Evolutionary conservation across 2,888 invertebrate genomes (phyloP), one percentile per base, ranked within the genome.

Genomic region (Pogonocherus hispidulus): DNA sequence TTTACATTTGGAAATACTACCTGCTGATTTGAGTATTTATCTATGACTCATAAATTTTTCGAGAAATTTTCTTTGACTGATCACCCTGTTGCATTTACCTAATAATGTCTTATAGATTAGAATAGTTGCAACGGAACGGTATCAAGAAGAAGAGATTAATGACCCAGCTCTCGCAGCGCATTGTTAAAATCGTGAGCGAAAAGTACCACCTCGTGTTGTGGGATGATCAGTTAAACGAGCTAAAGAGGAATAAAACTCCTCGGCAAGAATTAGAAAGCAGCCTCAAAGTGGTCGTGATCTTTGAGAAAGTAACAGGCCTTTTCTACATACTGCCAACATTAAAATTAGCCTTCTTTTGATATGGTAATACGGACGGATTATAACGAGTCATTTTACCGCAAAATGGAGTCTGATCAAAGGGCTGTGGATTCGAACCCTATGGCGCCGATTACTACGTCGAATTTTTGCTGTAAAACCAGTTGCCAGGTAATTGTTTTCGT

Each of bases 191-290:
- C 72, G 72, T 72, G 72, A 72, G 57, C 63, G 47, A 63, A 46
- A 72, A 67, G 67, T 63, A 63, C 66, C 51, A 59, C 54, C 65
- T 72, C 72, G 72, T 72, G 72, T 56, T 63, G 63, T 67, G 60
- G 67, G 69, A 70, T 60, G 72, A 72, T 72, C 55, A 56, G 55
- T 56, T 56, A 56, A 56, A 37, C 35, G 37, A 55, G 19, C 18
- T 55, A 41, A 35, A 19, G 55, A 56, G 55, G 55, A 37, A 56
- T 41, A 41, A 37, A 56, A 56, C 20, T 56, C 55, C 27, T 41
- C 19, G 27, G 54, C 59, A 71, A 66, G 71, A 72, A 71, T 74
- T 74, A 74, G 74, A 74, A 74, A 74, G 74, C 70, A 69, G 69
- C 67, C 68, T 64, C 70, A 52, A 49, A 54, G 63, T 64, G 71